Conservation (phyloP, 1,140 invertebrate species). For the Camponotus floridanus region DNA sequence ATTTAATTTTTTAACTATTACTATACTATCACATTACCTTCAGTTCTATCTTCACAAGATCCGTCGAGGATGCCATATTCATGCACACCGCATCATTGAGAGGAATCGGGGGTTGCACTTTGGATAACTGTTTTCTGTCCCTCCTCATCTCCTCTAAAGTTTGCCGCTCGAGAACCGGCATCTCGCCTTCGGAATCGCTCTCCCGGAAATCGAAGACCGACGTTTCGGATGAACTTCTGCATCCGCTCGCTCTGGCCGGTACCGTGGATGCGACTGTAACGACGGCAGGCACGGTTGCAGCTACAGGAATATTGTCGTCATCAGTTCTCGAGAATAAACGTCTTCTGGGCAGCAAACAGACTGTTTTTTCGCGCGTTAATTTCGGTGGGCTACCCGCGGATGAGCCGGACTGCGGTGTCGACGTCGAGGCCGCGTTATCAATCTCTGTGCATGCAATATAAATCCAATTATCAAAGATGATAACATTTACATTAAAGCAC, state of each 20-base stretch:
- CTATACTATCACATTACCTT: conserved; percentile 73
- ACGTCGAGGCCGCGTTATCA: conserved; percentile 80
- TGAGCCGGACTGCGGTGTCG: conserved; percentile 81
- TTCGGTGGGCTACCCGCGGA: conserved; percentile 86
- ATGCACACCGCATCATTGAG: conserved; percentile 84
- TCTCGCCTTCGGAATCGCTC: conserved; percentile 88
- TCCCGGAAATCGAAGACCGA: conserved; percentile 89
- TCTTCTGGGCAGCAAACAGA: conserved; percentile 82
- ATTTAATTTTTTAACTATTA: background rate
- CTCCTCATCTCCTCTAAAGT: conserved; percentile 87
- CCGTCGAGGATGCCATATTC: conserved; percentile 78
- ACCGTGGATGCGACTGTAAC: conserved; percentile 75
- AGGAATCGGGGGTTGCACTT: conserved; percentile 84
- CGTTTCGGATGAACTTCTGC: conserved; percentile 88
- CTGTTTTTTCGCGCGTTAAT: conserved; percentile 84
- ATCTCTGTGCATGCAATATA: conserved; percentile 69
- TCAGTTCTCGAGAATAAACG: conserved; percentile 86
- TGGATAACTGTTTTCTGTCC: conserved; percentile 86
- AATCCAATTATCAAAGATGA: conserved; percentile 14
- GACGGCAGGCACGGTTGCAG: conserved; percentile 73
- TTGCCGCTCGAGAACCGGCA: conserved; percentile 87
- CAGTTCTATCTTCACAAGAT: conserved; percentile 83
- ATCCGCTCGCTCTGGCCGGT: conserved; percentile 84
- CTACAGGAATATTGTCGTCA: conserved; percentile 82
- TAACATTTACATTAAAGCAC: background rate